Percentiles rank a stretch among this genome's conserved stretches.
These are phyloP conservation scores for Ciconia stormi DNA, from an alignment of 2,113 vertebrate genomes.

Conservation along the genomic window DNA sequence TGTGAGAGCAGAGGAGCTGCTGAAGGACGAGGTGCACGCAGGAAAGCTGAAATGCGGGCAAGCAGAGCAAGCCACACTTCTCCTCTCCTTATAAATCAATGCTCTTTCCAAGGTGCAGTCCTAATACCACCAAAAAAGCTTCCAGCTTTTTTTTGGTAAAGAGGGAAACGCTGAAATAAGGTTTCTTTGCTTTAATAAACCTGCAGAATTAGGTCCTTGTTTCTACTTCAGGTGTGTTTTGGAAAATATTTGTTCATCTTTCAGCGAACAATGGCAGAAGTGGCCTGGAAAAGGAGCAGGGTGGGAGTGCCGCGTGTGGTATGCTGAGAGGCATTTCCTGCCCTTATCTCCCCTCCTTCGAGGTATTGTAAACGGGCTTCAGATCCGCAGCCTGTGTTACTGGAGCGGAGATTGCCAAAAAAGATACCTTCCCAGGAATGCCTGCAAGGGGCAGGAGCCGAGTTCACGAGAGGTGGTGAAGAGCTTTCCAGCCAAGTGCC, in stretches of 20 bases:
- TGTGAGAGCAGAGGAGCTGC: not conserved
- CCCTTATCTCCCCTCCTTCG: slow-evolving; percentile 41
- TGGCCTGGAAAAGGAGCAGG: slow-evolving; percentile 15
- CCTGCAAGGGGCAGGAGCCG: not conserved
- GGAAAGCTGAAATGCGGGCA: not conserved
- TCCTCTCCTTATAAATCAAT: not conserved
- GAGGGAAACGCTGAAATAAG: not conserved
- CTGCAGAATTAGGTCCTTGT: not conserved
- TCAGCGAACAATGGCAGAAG: slow-evolving; percentile 41
- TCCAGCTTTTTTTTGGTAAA: not conserved
- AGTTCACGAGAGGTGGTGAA: not conserved
- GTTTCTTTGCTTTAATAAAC: not conserved
- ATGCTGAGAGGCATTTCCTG: slow-evolving; percentile 54
- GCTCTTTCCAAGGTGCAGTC: not conserved
- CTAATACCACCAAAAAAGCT: not conserved
- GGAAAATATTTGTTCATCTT: slow-evolving; percentile 42
- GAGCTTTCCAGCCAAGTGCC: not conserved
- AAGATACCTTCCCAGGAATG: slow-evolving; percentile 30
- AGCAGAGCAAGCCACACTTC: not conserved
- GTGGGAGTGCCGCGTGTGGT: slow-evolving; percentile 34
- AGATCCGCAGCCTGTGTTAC: slow-evolving; percentile 21
- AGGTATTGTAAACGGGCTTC: slow-evolving; percentile 38
- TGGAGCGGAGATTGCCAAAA: not conserved
- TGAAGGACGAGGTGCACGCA: not conserved
- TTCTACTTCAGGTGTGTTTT: slow-evolving; percentile 19